Evolutionary conservation across 2,888 invertebrate species (phyloP).

Genomic region (Morpho achilles): DNA sequence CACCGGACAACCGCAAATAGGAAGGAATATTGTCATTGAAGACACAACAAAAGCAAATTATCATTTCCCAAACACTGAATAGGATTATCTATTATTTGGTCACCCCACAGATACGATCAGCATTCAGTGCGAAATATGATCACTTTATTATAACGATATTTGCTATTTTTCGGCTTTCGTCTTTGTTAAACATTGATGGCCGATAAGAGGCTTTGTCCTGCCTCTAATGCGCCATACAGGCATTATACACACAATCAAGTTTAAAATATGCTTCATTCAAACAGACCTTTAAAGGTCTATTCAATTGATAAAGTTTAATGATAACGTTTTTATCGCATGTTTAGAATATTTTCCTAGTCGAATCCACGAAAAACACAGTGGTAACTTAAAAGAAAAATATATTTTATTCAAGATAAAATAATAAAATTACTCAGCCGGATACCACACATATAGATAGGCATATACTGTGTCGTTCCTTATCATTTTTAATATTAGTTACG

Average conservation of each 20-base stretch:
- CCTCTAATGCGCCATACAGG: slow-evolving; percentile 2
- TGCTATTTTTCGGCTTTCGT: slow-evolving; percentile 50
- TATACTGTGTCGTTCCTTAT: too few relatives aligned
- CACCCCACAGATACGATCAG: slow-evolving; percentile 57
- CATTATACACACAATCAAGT: background rate
- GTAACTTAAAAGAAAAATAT: too few relatives aligned
- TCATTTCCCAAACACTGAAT: slow-evolving; percentile 54
- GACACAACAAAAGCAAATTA: slow-evolving; percentile 36
- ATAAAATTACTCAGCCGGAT: too few relatives aligned
- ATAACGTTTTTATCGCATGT: too few relatives aligned
- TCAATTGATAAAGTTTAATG: too few relatives aligned
- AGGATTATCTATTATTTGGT: slow-evolving; percentile 63
- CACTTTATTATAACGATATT: slow-evolving; percentile 74
- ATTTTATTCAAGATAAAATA: too few relatives aligned
- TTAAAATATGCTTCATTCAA: too few relatives aligned
- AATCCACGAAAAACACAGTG: too few relatives aligned
- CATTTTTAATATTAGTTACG: too few relatives aligned
- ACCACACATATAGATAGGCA: too few relatives aligned
- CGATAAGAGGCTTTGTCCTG: slow-evolving; percentile 40
- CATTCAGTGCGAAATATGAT: slow-evolving; percentile 62
- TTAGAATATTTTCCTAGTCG: too few relatives aligned
- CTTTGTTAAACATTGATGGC: slow-evolving; percentile 44
- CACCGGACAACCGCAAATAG: slow-evolving; percentile 39
- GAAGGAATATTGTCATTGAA: slow-evolving; percentile 38
- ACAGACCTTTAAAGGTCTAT: too few relatives aligned